phyloP scores from a whole-genome alignment of 2,888 invertebrate species.

The Caenorhabditis uteleia region DNA sequence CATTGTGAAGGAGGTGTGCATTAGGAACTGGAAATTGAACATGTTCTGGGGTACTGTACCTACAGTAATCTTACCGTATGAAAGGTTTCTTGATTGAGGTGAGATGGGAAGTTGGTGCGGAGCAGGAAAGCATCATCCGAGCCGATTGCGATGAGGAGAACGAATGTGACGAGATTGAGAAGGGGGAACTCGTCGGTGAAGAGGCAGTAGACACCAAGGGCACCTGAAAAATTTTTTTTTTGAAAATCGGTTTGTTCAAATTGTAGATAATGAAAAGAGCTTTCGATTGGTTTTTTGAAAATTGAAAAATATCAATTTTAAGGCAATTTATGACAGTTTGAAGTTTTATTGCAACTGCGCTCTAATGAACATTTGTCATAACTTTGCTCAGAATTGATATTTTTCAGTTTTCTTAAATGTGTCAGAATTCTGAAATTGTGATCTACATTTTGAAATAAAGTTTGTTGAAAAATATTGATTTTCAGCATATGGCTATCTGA shows the following conservation, averaged over 20 bases:
- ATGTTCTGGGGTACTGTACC: neutral
- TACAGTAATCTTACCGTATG: conserved; percentile 45
- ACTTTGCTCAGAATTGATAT: too few relatives aligned
- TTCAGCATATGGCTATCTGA: too few relatives aligned
- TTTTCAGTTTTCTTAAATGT: too few relatives aligned
- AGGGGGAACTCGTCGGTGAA: conserved; percentile 66
- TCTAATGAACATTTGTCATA: too few relatives aligned
- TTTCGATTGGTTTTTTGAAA: neutral
- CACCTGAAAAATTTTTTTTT: conserved; percentile 11
- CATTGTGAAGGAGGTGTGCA: conserved; percentile 66
- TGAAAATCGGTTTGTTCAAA: neutral
- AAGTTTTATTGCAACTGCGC: too few relatives aligned
- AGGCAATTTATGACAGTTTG: too few relatives aligned
- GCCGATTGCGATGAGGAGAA: conserved; percentile 65
- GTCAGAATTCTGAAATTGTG: too few relatives aligned
- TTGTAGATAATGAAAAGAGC: neutral
- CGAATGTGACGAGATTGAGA: conserved; percentile 66
- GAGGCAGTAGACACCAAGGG: conserved; percentile 54
- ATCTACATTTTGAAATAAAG: too few relatives aligned
- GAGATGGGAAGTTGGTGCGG: conserved; percentile 57
- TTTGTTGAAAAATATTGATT: too few relatives aligned
- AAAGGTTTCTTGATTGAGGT: conserved; percentile 52
- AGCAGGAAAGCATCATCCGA: conserved; percentile 68
- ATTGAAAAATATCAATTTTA: conserved; percentile 3
- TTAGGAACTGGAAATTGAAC: conserved; percentile 35